These are phyloP conservation scores for Calameuta filiformis DNA, from an alignment of 2,888 invertebrate species.

Conservation along the genomic window DNA sequence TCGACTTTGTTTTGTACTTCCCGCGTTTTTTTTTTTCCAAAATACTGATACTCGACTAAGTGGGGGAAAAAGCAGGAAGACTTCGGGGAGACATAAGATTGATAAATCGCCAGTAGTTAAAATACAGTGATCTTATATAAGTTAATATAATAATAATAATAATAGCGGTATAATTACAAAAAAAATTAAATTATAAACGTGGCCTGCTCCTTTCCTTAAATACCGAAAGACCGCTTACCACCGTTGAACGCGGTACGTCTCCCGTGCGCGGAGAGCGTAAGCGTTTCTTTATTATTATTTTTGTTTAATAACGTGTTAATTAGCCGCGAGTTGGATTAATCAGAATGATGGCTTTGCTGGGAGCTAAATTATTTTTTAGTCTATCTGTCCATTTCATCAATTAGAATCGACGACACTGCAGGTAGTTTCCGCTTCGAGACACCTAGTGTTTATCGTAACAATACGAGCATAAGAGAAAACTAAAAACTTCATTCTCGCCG, in stretches of 20 bases:
- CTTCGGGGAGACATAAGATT: not conserved
- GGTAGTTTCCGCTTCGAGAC: not conserved
- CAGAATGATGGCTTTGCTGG: not conserved
- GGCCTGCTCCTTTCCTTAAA: not conserved
- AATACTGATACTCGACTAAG: not conserved
- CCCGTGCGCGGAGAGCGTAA: not conserved
- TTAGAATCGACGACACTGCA: not conserved
- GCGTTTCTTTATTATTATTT: not conserved
- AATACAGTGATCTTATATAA: constrained; percentile 25
- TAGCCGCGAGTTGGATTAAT: not conserved
- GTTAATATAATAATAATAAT: constrained; percentile 61
- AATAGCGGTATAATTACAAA: constrained; percentile 4
- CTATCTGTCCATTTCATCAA: not conserved
- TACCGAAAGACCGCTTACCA: not conserved
- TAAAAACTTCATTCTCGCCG: not conserved
- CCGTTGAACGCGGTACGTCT: not conserved
- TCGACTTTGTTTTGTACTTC: not conserved
- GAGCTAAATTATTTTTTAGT: constrained; percentile 5
- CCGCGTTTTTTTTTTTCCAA: not conserved
- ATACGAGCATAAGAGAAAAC: not conserved
- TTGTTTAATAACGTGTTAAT: not conserved
- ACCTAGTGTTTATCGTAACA: not conserved
- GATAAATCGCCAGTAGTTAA: constrained; percentile 24
- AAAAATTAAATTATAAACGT: constrained; percentile 7
- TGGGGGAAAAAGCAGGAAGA: not conserved